Conservation (phyloP, 2,113 vertebrate species). For the Cynocephalus volans region DNA sequence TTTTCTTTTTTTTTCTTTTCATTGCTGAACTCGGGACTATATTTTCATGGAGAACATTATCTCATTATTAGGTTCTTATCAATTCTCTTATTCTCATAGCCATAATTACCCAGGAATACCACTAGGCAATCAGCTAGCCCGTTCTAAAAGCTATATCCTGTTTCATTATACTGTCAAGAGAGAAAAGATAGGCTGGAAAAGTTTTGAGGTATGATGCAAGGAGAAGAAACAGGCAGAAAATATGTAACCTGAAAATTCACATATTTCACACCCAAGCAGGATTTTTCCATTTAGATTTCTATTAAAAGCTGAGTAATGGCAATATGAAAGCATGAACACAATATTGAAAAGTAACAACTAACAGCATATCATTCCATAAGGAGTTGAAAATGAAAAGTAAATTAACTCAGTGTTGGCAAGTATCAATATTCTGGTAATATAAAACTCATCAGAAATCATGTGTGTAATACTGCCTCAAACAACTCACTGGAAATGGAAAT, state of each 20-base stretch:
- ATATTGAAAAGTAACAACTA: slow-evolving; percentile 82
- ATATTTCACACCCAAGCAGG: slow-evolving; percentile 75
- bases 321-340: slow-evolving; percentile 74
- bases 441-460: slow-evolving; percentile 75
- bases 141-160: background rate
- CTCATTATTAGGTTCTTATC: background rate
- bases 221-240: slow-evolving; percentile 59
- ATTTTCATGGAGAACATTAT: slow-evolving; percentile 44
- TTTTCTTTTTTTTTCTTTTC: background rate
- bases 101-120: background rate
- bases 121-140: background rate
- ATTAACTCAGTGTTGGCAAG: slow-evolving; percentile 76
- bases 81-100: background rate
- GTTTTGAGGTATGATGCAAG: slow-evolving; percentile 34
- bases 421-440: slow-evolving; percentile 77
- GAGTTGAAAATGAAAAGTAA: slow-evolving; percentile 84
- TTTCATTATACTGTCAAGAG: background rate
- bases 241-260: slow-evolving; percentile 62
- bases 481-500: slow-evolving; percentile 76
- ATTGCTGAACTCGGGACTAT: background rate
- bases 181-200: background rate
- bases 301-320: slow-evolving; percentile 85
- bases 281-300: slow-evolving; percentile 83
- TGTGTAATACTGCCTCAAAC: slow-evolving; percentile 75
- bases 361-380: slow-evolving; percentile 71